Base-by-base conservation (phyloP, 1,140 invertebrate species). In the Euglossa dilemma region DNA sequence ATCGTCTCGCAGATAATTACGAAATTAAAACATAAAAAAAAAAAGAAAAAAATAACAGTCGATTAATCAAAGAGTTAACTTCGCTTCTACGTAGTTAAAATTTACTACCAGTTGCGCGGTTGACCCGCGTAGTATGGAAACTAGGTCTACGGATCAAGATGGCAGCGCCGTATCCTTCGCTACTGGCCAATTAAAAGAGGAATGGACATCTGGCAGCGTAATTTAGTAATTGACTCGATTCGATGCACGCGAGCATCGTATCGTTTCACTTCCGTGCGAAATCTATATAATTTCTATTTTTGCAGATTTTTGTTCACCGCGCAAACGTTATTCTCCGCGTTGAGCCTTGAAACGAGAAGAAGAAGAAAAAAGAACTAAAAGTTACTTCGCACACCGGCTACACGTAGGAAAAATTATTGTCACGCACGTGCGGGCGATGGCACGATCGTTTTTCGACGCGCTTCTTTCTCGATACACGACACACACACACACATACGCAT, bases 191-290 rank as follows among this genome's bases (percentile, higher is more conserved):
- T 72, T 69, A 59, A 28, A 67, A 16, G 20, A n/a, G 61, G 20
- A 64, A 66, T 25, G 14, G 36, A n/a, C 61, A 43, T 18, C 18
- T 70, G 28, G 56, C 52, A 54, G 47, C 59, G 9, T 57, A 57
- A 81, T 75, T 81, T 75, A 36, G 16, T 67, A 81, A 81, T 81
- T 75, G 72, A 81, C 54, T 73, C 70, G 59, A 54, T 52, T 76
- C 75, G 59, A 61, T 56, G 36, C 18, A 56, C 59, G 23, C 59
- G 23, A n/a, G 18, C 6, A 6, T 6, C 25, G 7, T 18, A 0
- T 2, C 4, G 28, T 28, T 7, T n/a, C 1, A 28, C 12, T 52
- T 52, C 16, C 11, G 23, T 8, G 20, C 45, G 6, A 4, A 47
- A 14, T 0, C 0, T 0, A 47, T 7, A 0, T 18, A 20, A 54